Evolutionary conservation across 2,113 vertebrate species (phyloP), one percentile per base, ranked within the genome.

Genomic region (Hippoglossus stenolepis): DNA sequence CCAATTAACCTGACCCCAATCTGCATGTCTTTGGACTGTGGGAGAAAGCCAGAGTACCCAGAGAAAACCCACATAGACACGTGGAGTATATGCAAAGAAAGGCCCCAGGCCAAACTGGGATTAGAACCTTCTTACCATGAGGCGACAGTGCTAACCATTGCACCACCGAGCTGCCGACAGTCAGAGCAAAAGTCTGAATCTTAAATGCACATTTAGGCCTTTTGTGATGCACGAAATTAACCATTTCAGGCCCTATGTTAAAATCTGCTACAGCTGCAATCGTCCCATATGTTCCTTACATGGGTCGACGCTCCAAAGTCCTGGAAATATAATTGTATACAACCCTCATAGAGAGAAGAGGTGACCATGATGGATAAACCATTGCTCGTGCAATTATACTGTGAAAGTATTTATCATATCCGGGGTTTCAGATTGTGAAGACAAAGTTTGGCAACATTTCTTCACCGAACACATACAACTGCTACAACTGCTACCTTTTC

Each of bases 391-490:
- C 47, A 51, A 51, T 18, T 20, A 51, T 18, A 4, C 47, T 18
- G 17, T 2, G 8, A 2, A 60, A 69, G 38, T 40, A 21, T 64
- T 40, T 18, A 56, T 62, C 66, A 57, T n/a, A 15, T 15, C 57
- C 6, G 59, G 62, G 15, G 26, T 73, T 62, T 10, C 51, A 56
- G 12, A 57, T 38, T 58, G 26, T 9, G 18, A 68, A 5, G 5
- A 1, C 5, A 38, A 79, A 69, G 7, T 64, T 79, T 73, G 9
- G 54, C 70, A 68, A 45, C 57, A 56, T 72, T 74, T 87, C 24
- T 23, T 71, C 45, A 64, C 49, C 23, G 5, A 67, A 78, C 56
- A 62, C 31, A 47, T 62, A 57, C 72, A 75, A 74, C 45, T 17
- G 0, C 49, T n/a, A 53, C 51, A 78, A 67, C 62, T 10, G 53